These are phyloP conservation scores for Brachionus rotundiformis DNA, from an alignment of 1,140 invertebrate genomes.

Conservation along the genomic window DNA sequence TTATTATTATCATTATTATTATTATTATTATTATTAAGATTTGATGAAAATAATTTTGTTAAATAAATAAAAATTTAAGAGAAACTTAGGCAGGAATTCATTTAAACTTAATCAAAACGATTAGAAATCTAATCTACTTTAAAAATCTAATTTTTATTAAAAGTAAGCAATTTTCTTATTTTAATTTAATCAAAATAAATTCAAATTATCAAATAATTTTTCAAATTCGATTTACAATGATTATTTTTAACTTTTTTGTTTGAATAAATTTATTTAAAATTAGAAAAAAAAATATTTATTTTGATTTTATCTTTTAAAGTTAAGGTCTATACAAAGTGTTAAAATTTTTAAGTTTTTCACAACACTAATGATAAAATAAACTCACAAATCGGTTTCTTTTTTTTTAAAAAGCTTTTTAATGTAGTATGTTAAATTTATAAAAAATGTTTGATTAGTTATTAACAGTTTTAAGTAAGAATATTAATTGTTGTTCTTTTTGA, in stretches of 20 bases:
- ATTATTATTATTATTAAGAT: no score
- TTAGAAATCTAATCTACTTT: no score
- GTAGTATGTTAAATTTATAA: not conserved
- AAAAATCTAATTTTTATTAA: no score
- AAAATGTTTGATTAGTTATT: slow-evolving; percentile 12
- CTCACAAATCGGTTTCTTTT: not conserved
- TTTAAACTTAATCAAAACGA: no score
- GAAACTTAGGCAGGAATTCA: no score
- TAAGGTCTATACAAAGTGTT: not conserved
- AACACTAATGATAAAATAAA: not conserved
- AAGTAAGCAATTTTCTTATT: no score
- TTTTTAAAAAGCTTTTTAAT: not conserved
- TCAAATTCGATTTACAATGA: no score
- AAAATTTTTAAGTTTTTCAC: not conserved
- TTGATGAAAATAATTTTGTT: no score
- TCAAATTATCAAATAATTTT: no score
- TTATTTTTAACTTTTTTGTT: not conserved
- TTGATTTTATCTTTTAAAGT: not conserved
- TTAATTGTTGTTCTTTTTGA: not conserved
- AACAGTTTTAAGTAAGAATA: not conserved
- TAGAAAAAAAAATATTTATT: not conserved
- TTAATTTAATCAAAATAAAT: no score
- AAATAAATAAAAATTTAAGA: no score
- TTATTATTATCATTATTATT: no score
- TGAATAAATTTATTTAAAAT: not conserved